Percentiles rank a stretch among this genome's conserved stretches.
These are phyloP conservation scores for Phalanger gymnotis DNA, from an alignment of 2,797 vertebrate species.

Conservation along the genomic window DNA sequence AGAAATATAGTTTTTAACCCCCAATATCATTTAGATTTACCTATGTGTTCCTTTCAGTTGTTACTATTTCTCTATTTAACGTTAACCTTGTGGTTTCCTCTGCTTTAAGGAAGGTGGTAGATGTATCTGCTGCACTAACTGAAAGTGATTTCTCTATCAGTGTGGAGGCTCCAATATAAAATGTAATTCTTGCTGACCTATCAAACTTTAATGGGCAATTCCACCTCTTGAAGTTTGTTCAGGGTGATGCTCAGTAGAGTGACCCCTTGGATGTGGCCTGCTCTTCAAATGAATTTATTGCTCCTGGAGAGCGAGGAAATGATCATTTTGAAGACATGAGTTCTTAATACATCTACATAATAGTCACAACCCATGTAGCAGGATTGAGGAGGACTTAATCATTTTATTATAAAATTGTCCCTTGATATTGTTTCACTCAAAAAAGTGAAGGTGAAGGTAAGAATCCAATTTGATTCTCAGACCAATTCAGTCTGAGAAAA, in stretches of 20 bases:
- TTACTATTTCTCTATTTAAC: constrained; percentile 15
- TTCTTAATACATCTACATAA: not conserved
- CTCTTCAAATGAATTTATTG: not conserved
- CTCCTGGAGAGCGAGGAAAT: not conserved
- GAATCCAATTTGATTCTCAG: not conserved
- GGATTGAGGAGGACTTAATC: not conserved
- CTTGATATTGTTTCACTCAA: not conserved
- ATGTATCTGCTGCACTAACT: not conserved
- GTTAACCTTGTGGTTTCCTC: constrained; percentile 4
- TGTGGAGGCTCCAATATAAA: constrained; percentile 21
- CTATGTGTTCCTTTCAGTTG: not conserved
- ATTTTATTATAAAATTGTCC: constrained; percentile 1
- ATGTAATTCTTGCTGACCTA: not conserved
- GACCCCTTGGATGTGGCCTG: not conserved
- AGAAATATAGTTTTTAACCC: not conserved
- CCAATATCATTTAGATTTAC: not conserved
- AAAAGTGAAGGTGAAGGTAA: not conserved
- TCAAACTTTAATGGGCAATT: not conserved
- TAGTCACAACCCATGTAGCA: not conserved
- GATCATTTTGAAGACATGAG: not conserved
- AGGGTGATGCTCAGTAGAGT: not conserved
- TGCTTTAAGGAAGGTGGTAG: not conserved
- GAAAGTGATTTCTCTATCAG: not conserved
- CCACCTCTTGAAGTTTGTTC: constrained; percentile 26
- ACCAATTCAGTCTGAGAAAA: constrained; percentile 7